Conservation (phyloP, 2,797 vertebrate species). For the Alauda arvensis region DNA sequence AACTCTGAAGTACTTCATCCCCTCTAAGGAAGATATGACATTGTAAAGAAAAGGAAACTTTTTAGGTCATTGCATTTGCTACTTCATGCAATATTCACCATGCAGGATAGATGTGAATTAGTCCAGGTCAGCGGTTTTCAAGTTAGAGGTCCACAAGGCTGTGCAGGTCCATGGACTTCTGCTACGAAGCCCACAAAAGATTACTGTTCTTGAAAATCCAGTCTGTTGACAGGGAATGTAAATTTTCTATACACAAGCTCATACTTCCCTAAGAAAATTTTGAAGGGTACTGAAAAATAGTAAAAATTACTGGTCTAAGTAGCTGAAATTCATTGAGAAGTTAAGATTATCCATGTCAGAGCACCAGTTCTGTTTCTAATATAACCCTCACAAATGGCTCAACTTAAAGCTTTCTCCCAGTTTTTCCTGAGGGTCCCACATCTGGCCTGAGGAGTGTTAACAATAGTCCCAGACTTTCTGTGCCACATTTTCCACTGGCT, state of each 20-base stretch:
- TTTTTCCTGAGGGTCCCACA: not conserved
- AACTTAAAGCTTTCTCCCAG: not conserved
- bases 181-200: conserved; percentile 7
- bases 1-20: conserved; percentile 20
- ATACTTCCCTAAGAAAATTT: not conserved
- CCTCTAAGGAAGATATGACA: not conserved
- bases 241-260: not conserved
- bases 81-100: conserved; percentile 29
- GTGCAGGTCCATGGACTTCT: not conserved
- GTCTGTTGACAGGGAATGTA: not conserved
- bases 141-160: not conserved
- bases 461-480: not conserved
- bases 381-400: not conserved
- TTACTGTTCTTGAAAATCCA: not conserved
- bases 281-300: not conserved
- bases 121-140: conserved; percentile 37
- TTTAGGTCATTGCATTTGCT: conserved; percentile 30
- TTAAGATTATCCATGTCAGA: not conserved
- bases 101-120: conserved; percentile 43
- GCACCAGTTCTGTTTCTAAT: not conserved
- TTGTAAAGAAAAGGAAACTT: conserved; percentile 20
- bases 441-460: not conserved
- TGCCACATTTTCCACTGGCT: conserved; percentile 9
- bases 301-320: not conserved
- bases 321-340: not conserved